Base-by-base conservation (phyloP, 2,113 vertebrate genomes). In the Origma solitaria region DNA sequence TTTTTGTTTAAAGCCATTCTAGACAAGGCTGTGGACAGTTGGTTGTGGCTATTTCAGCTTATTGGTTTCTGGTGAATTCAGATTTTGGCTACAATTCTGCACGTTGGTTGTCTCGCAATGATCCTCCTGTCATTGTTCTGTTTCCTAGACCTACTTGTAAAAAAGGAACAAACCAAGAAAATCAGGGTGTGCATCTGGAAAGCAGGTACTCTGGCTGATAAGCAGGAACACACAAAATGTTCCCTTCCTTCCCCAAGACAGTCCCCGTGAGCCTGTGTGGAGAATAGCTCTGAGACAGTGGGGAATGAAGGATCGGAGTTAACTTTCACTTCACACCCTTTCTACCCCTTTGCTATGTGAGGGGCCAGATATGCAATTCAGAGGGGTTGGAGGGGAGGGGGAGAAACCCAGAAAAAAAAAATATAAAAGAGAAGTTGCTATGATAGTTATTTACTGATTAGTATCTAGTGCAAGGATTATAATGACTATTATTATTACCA, bases 1-100 rank as follows among this genome's bases (percentile, higher is more conserved):
- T 98, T 97, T 98, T 98, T 98, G 97, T 98, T 98, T 91, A 97
- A 95, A 97, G 97, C 97, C 97, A 97, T 98, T 97, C 96, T 96
- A 98, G 94, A 97, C 95, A 95, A 98, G 96, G 97, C 97, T 97
- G 70, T 98, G 98, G 98, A 97, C 92, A 88, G 96, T 92, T 94
- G 92, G 95, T 97, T 97, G 95, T 97, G 98, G 97, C 97, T 97
- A 88, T 96, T 96, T 97, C 95, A 96, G 95, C 96, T 95, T 84
- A 97, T 91, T 96, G 82, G 95, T 97, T 97, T 97, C 93, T 96
- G 95, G 95, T 95, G 95, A 97, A 94, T 96, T 96, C 82, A 92
- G 95, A 97, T 88, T 97, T 97, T 96, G 96, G 97, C 97, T 97
- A 96, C 92, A 93, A 86, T 96, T 95, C 45, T 44, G 30, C 88